Evolutionary conservation across 2,113 vertebrate species (phyloP).

Genomic region (Dascyllus trimaculatus): DNA sequence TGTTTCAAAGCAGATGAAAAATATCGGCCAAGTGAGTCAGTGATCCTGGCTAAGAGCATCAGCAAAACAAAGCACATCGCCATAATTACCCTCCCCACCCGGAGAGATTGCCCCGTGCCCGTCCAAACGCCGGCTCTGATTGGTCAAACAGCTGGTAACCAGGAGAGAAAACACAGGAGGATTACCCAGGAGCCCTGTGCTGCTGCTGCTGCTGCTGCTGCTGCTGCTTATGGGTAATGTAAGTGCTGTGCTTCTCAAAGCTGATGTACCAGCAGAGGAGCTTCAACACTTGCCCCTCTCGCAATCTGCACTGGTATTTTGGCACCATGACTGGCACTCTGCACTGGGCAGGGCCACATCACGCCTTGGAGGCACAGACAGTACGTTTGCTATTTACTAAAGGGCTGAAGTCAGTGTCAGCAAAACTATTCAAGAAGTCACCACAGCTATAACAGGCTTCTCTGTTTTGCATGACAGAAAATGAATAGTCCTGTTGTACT

Average conservation of each 20-base stretch:
- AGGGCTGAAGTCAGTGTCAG: slow-evolving; percentile 31
- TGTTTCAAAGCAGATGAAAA: slow-evolving; percentile 45
- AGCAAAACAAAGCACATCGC: slow-evolving; percentile 62
- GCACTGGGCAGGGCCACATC: slow-evolving; percentile 52
- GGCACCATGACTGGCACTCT: slow-evolving; percentile 60
- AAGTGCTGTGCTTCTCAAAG: slow-evolving; percentile 35
- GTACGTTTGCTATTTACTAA: slow-evolving; percentile 18
- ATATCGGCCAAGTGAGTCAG: slow-evolving; percentile 29
- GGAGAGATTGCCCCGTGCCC: slow-evolving; percentile 42
- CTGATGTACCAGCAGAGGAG: slow-evolving; percentile 47
- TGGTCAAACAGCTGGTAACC: slow-evolving; percentile 78
- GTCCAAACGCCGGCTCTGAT: slow-evolving; percentile 52
- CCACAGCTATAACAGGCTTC: slow-evolving; percentile 8
- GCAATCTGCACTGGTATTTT: slow-evolving; percentile 61
- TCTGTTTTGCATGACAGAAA: slow-evolving; percentile 16
- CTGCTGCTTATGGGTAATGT: slow-evolving; percentile 42
- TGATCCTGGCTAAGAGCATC: slow-evolving; percentile 42
- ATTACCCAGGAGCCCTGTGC: slow-evolving; percentile 70
- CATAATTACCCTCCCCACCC: slow-evolving; percentile 59
- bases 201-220: slow-evolving; percentile 53
- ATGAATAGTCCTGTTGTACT: slow-evolving; percentile 42
- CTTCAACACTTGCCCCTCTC: slow-evolving; percentile 51
- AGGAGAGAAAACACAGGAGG: slow-evolving; percentile 70
- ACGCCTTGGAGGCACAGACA: slow-evolving; percentile 31
- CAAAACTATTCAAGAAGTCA: slow-evolving; percentile 43